Conservation (phyloP, 1,140 invertebrate genomes). For the Lepidurus apus region DNA sequence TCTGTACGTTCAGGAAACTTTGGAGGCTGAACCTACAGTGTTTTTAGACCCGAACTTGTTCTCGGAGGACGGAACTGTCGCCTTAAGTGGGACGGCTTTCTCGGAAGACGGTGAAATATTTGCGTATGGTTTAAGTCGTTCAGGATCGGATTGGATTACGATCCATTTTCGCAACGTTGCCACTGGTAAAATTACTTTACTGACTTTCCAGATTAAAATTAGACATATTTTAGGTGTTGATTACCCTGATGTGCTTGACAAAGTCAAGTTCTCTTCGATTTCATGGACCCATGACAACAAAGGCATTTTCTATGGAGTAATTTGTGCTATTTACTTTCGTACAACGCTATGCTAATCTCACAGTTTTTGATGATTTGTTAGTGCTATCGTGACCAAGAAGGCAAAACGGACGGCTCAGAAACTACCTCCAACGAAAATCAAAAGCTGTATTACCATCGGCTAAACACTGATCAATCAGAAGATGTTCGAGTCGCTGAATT, state of each 20-base stretch:
- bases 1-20: conserved; percentile 78
- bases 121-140: conserved; percentile 85
- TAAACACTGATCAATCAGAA: conserved; percentile 79
- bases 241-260: conserved; percentile 78
- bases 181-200: conserved; percentile 52
- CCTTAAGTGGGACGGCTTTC: conserved; percentile 70
- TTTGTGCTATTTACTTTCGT: conserved; percentile 25
- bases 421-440: conserved; percentile 81
- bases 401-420: conserved; percentile 81
- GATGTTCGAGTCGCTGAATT: conserved; percentile 88
- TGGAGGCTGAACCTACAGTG: conserved; percentile 72
- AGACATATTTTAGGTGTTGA: conserved; percentile 49
- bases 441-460: conserved; percentile 85
- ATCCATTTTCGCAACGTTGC: conserved; percentile 75
- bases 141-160: conserved; percentile 92
- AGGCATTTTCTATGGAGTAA: conserved; percentile 83
- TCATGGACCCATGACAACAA: conserved; percentile 93
- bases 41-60: conserved; percentile 93
- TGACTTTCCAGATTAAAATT: background rate
- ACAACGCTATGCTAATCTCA: background rate
- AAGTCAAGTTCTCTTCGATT: conserved; percentile 85
- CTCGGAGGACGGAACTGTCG: conserved; percentile 88
- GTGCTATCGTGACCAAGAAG: conserved; percentile 70
- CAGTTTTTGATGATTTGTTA: conserved; percentile 41
- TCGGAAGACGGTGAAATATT: conserved; percentile 85